Conservation (phyloP, 2,888 invertebrate genomes). For the Volucella inflata region DNA sequence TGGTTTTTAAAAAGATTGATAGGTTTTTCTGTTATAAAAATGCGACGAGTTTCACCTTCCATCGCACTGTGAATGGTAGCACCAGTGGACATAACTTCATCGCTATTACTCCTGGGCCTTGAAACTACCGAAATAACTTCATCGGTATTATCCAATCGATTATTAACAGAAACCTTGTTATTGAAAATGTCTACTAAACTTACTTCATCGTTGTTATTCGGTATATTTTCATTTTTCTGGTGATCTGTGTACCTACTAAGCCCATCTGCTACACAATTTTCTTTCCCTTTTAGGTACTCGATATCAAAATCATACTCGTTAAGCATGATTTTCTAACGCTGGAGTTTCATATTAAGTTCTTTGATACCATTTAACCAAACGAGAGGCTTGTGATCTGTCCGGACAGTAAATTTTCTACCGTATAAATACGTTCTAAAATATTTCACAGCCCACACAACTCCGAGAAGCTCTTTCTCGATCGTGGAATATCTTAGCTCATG, state of each 20-base stretch:
- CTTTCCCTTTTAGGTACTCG: background rate
- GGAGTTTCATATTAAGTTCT: conserved; percentile 81
- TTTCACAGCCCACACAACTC: background rate
- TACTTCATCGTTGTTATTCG: background rate
- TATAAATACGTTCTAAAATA: background rate
- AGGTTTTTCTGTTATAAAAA: conserved; percentile 64
- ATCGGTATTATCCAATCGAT: conserved; percentile 5
- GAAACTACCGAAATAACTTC: conserved; percentile 15
- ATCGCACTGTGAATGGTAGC: conserved; percentile 24
- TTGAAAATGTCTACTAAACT: conserved; percentile 22
- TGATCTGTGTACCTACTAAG: conserved; percentile 7
- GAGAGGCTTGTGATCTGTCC: conserved; percentile 69
- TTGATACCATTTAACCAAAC: conserved; percentile 80
- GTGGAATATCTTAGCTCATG: background rate
- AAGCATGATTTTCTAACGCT: conserved; percentile 79
- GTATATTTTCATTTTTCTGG: background rate
- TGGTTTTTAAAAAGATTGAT: conserved; percentile 30
- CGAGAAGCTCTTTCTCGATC: conserved; percentile 1
- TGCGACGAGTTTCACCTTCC: conserved; percentile 15
- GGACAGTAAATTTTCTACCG: background rate
- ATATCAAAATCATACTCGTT: conserved; percentile 79
- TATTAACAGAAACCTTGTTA: conserved; percentile 12
- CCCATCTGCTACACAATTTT: too few relatives aligned
- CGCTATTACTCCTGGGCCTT: background rate
- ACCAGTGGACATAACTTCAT: conserved; percentile 25